Evolutionary conservation across 37 sponge, comb jelly and placozoan genomes (phyloP).

Genomic region (Cladorhizidae sp.): DNA sequence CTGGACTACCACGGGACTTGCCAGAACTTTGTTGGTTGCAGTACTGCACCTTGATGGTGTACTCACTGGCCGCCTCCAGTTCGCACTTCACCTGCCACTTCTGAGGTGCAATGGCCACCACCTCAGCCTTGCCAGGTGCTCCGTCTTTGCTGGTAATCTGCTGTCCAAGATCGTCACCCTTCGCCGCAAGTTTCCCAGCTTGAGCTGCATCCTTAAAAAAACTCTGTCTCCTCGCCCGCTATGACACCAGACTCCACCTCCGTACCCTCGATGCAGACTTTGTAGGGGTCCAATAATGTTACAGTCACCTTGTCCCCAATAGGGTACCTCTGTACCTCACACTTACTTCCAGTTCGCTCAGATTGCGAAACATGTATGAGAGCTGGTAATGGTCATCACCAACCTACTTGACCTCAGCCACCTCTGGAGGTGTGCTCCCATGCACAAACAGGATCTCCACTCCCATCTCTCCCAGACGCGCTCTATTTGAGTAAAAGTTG

Average conservation of each 20-base stretch:
- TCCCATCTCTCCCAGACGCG: constrained; percentile 71
- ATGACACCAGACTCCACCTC: constrained; percentile 76
- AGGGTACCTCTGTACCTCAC: constrained; percentile 48
- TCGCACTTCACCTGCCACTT: constrained; percentile 78
- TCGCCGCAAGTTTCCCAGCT: constrained; percentile 42
- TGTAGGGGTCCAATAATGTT: constrained; percentile 54
- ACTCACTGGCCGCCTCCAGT: constrained; percentile 63
- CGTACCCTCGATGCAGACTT: constrained; percentile 83
- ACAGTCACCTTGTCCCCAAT: constrained; percentile 25
- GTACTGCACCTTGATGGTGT: constrained; percentile 75
- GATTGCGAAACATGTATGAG: constrained; percentile 55
- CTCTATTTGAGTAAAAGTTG: constrained; percentile 55
- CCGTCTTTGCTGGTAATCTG: constrained; percentile 38
- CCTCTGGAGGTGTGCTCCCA: constrained; percentile 26
- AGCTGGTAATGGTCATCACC: constrained; percentile 60
- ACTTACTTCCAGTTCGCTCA: constrained; percentile 26
- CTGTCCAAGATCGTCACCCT: constrained; percentile 57
- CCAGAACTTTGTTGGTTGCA: constrained; percentile 60
- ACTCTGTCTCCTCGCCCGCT: constrained; percentile 70
- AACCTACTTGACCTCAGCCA: constrained; percentile 20
- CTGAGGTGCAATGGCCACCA: constrained; percentile 34
- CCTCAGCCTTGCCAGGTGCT: background rate
- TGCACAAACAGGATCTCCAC: constrained; percentile 11
- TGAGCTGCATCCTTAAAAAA: constrained; percentile 78
- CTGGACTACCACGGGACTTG: constrained; percentile 74